A percentile compares a stretch with the other conserved stretches of the same genome.
phyloP scores from a whole-genome alignment of 1,140 invertebrate species.

The Coenobita brevimanus region DNA sequence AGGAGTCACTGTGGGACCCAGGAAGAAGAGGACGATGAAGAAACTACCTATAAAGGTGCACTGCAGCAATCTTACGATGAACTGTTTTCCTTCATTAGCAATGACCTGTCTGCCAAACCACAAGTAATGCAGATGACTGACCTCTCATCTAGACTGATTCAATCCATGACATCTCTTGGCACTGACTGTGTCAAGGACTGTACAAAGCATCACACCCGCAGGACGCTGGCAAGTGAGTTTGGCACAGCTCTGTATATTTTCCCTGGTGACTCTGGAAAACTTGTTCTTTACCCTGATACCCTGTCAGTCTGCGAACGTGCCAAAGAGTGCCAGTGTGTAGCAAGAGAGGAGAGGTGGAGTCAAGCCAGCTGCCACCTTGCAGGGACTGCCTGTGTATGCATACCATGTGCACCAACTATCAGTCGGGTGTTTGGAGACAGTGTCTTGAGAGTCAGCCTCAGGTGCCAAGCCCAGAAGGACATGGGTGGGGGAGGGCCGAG shows the following conservation, averaged over 20 bases:
- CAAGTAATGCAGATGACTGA: slow-evolving; percentile 13
- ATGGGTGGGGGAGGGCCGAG: too few relatives aligned
- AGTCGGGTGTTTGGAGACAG: too few relatives aligned
- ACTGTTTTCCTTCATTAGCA: neutral
- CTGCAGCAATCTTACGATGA: slow-evolving; percentile 22
- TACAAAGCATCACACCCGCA: neutral
- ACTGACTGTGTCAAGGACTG: slow-evolving; percentile 17
- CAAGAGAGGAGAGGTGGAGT: too few relatives aligned
- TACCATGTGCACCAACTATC: too few relatives aligned
- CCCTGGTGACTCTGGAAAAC: slow-evolving; percentile 17
- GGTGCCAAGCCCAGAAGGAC: too few relatives aligned
- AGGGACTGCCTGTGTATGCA: too few relatives aligned
- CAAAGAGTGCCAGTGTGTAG: too few relatives aligned
- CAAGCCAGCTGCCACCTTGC: too few relatives aligned
- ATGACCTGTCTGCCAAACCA: slow-evolving; percentile 18
- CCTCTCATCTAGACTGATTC: slow-evolving; percentile 23
- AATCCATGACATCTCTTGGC: slow-evolving; percentile 4
- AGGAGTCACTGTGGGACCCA: neutral
- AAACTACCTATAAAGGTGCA: slow-evolving; percentile 13
- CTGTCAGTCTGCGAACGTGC: neutral
- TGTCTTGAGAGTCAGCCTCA: too few relatives aligned
- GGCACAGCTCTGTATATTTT: neutral
- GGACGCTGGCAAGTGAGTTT: slow-evolving; percentile 6
- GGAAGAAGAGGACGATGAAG: neutral
- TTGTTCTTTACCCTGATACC: neutral